Base-by-base conservation (phyloP, 2,113 vertebrate species). In the Pao palembangensis region DNA sequence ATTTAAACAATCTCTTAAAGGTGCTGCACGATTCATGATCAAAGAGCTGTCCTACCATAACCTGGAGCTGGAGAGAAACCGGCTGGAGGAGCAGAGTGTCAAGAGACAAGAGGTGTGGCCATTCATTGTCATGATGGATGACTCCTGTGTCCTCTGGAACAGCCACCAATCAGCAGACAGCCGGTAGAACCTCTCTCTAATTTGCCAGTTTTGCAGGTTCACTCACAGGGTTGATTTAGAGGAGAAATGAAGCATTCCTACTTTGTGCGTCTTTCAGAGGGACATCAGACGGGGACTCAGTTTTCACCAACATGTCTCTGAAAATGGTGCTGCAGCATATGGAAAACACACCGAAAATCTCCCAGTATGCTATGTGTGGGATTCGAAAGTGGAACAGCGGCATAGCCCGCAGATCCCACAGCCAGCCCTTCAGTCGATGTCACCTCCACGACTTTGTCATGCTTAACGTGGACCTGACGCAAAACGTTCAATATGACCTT, bases 31-130 rank as follows among this genome's bases (percentile, higher is more conserved):
- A 52, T 99, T 97, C 81, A 94, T 99, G 76, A 98, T 99, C 84
- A 98, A 99, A 87, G 97, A 99, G 68, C 92, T 99, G 70, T 98
- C 96, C 0, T 95, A 96, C 81, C 95, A 99, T 78, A 99, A 99
- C 80, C 89, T 99, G 55, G 97, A 99, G 79, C 89, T 98, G 85
- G 97, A 99, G 75, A 92, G 96, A 56, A 97, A 96, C 84, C 92
- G 96, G 11, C 82, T 93, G 67, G 95, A 96, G 79, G 97, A 98
- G 64, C 90, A 95, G 68, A 95, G 95, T 3, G 83, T 96, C 23
- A 95, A 92, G 68, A 92, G 94, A 20, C 94, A 96, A 75, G 95
- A 96, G 0, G 91, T 98, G 25, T 99, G 97, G 97, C 96, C 97
- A 0, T 96, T 99, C 82, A 94, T 99, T 0, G 91, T 95, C 47